Conservation (phyloP, 1,140 invertebrate species). For the Luehdorfia chinensis region DNA sequence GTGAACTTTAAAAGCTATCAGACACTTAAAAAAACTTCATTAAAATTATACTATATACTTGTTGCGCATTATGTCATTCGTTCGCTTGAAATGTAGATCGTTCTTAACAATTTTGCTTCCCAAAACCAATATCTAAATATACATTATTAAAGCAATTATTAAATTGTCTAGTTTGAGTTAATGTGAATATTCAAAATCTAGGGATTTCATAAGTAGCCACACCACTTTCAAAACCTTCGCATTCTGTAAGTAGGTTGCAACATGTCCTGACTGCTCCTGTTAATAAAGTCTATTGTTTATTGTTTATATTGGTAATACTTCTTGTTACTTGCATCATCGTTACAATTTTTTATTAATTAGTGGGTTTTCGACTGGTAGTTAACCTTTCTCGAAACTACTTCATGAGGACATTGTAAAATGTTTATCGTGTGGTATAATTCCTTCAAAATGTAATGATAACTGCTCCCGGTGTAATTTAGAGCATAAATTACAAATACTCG, state of each 20-base stretch:
- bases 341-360: no score
- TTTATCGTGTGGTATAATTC: not conserved
- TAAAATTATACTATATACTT: no score
- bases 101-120: no score
- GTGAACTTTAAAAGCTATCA: no score
- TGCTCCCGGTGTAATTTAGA: not conserved
- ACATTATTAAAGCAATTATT: no score
- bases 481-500: not conserved
- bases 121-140: no score
- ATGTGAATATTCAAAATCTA: constrained; percentile 14
- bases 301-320: constrained; percentile 27
- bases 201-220: constrained; percentile 21
- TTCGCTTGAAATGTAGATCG: no score
- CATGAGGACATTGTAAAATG: constrained; percentile 8
- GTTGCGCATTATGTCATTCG: no score
- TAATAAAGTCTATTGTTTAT: constrained; percentile 12
- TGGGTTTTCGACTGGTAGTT: no score
- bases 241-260: constrained; percentile 20
- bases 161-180: no score
- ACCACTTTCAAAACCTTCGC: constrained; percentile 29
- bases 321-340: constrained; percentile 36
- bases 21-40: no score
- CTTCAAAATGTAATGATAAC: not conserved
- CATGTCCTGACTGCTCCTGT: not conserved
- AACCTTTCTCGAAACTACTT: no score